phyloP scores from a whole-genome alignment of 2,888 invertebrate species.

The Therioaphis trifolii region DNA sequence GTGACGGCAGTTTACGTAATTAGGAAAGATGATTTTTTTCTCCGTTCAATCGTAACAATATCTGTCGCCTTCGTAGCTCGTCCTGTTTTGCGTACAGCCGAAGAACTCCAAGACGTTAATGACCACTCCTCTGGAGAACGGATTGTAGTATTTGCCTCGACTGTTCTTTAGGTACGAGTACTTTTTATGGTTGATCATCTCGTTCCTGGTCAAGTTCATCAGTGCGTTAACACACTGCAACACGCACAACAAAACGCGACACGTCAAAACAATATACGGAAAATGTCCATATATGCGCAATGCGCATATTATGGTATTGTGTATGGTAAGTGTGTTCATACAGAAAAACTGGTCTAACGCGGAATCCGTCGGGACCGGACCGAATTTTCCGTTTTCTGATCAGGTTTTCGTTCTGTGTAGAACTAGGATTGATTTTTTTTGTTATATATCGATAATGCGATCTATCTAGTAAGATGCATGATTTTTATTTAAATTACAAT shows the following conservation, averaged over 20 bases:
- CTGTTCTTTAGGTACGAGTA: slow-evolving; percentile 91
- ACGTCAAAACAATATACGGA: too few species aligned
- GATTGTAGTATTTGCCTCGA: slow-evolving; percentile 88
- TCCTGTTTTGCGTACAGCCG: slow-evolving; percentile 80
- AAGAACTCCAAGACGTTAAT: slow-evolving; percentile 91
- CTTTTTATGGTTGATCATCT: slow-evolving; percentile 93
- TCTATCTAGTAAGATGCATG: too few species aligned
- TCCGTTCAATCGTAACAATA: slow-evolving; percentile 65
- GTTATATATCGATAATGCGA: too few species aligned
- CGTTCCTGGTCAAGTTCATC: slow-evolving; percentile 94
- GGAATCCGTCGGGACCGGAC: too few species aligned
- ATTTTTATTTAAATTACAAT: too few species aligned
- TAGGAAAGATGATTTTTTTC: not conserved
- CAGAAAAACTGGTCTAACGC: too few species aligned
- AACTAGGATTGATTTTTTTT: too few species aligned
- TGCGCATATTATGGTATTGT: too few species aligned
- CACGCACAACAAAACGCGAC: not conserved
- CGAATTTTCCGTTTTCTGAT: too few species aligned
- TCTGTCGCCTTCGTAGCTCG: slow-evolving; percentile 75
- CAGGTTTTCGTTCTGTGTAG: too few species aligned
- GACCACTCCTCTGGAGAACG: slow-evolving; percentile 89
- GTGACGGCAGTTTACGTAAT: slow-evolving; percentile 22
- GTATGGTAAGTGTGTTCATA: too few species aligned
- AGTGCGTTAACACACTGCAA: slow-evolving; percentile 87
- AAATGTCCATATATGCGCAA: too few species aligned